Conservation (phyloP, 2,797 vertebrate species). For the Phoebastria nigripes region DNA sequence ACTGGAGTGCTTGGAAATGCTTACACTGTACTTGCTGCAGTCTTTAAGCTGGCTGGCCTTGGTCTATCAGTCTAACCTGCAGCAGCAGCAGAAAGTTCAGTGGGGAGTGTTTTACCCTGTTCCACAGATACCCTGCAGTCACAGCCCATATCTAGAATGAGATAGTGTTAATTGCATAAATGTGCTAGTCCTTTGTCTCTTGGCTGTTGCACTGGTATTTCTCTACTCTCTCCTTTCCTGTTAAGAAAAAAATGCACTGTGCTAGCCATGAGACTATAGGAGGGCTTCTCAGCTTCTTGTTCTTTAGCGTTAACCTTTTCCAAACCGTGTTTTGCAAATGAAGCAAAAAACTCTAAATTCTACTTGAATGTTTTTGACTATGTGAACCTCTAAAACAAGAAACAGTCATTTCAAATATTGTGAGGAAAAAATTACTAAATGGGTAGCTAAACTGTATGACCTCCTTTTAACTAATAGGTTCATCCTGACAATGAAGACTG, state of each 20-base stretch:
- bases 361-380: background rate
- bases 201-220: background rate
- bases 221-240: background rate
- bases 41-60: background rate
- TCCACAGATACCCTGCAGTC: background rate
- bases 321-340: background rate
- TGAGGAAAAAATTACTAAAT: background rate
- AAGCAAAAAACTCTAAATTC: background rate
- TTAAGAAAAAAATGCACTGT: background rate
- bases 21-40: background rate
- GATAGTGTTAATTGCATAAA: background rate
- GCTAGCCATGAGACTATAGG: background rate
- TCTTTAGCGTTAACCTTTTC: background rate
- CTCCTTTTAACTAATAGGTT: slow-evolving; percentile 76
- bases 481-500: slow-evolving; percentile 95
- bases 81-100: background rate
- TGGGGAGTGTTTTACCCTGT: background rate
- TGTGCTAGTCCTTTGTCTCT: background rate
- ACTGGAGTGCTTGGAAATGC: background rate
- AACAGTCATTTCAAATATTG: background rate
- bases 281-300: background rate
- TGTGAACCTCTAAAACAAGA: background rate
- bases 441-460: background rate
- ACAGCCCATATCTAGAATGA: background rate
- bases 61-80: background rate